phyloP scores from a whole-genome alignment of 2,797 vertebrate genomes.

The Dermochelys coriacea region DNA sequence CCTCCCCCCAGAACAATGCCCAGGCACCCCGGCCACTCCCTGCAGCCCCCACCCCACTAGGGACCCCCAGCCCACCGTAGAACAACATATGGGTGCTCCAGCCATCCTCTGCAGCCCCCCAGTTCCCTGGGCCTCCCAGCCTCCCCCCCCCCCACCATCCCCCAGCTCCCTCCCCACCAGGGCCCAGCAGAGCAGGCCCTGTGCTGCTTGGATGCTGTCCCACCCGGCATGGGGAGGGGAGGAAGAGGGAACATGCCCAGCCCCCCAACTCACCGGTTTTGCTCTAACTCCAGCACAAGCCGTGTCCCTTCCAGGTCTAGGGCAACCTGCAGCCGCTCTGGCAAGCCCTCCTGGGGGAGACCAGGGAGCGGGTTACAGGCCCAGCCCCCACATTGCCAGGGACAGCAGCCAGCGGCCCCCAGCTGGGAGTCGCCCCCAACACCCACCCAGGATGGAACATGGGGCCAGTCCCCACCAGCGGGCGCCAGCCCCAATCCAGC shows the following conservation, averaged over 20 bases:
- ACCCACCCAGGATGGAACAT: constrained; percentile 1
- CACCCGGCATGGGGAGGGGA: too few species aligned
- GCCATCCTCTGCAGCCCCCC: too few species aligned
- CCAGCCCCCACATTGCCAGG: background rate
- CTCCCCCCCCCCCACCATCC: background rate
- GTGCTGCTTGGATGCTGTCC: background rate
- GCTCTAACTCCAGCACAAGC: constrained; percentile 87
- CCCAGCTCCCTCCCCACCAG: accelerated
- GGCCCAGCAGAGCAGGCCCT: too few species aligned
- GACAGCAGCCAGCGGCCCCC: background rate
- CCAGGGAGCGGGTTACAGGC: background rate
- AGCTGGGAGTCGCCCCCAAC: background rate
- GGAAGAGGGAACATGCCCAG: background rate
- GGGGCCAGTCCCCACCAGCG: background rate
- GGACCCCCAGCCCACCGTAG: too few species aligned
- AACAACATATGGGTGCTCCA: too few species aligned
- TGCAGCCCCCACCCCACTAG: too few species aligned
- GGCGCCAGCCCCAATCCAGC: background rate
- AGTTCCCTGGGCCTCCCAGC: too few species aligned
- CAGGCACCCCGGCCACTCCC: too few species aligned
- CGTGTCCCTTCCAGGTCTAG: constrained; percentile 82
- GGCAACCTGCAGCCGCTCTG: constrained; percentile 78
- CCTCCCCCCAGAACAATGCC: too few species aligned
- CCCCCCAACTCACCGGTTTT: constrained; percentile 85
- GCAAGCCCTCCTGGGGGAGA: constrained; percentile 78